These are phyloP conservation scores for Diadumene lineata DNA, from an alignment of 92 coral and sea anemone species.

Conservation along the genomic window DNA sequence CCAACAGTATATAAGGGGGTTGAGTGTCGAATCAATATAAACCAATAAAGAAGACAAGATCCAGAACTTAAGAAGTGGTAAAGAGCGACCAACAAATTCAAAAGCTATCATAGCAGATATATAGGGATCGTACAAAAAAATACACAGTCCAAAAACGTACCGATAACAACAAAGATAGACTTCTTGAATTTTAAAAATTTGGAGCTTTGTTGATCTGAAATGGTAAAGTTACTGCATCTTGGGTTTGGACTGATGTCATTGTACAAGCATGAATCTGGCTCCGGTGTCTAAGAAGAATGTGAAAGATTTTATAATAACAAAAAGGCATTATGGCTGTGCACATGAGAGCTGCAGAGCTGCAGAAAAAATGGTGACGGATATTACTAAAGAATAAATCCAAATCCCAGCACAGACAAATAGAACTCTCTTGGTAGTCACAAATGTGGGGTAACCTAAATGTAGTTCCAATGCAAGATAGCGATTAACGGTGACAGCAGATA, in stretches of 20 bases:
- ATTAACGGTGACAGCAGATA: conserved; percentile 3
- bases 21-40: not conserved
- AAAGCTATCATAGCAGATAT: not conserved
- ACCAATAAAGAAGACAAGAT: not conserved
- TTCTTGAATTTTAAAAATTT: not conserved
- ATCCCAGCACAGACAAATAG: not conserved
- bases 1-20: conserved; percentile 22
- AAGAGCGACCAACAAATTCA: not conserved
- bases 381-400: not conserved
- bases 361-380: conserved; percentile 1
- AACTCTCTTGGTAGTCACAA: not conserved
- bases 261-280: not conserved
- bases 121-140: not conserved
- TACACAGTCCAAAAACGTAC: not conserved
- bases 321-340: not conserved
- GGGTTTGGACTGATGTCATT: not conserved
- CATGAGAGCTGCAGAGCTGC: not conserved
- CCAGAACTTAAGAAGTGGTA: not conserved
- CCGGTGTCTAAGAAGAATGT: not conserved
- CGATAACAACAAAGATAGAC: not conserved
- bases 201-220: too few species aligned
- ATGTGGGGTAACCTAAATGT: not conserved
- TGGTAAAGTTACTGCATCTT: too few species aligned
- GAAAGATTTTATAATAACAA: not conserved
- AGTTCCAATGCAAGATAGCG: conserved; percentile 14